These are phyloP conservation scores for Gorilla gorilla DNA, from an alignment of 2,113 vertebrate genomes.

Conservation along the genomic window DNA sequence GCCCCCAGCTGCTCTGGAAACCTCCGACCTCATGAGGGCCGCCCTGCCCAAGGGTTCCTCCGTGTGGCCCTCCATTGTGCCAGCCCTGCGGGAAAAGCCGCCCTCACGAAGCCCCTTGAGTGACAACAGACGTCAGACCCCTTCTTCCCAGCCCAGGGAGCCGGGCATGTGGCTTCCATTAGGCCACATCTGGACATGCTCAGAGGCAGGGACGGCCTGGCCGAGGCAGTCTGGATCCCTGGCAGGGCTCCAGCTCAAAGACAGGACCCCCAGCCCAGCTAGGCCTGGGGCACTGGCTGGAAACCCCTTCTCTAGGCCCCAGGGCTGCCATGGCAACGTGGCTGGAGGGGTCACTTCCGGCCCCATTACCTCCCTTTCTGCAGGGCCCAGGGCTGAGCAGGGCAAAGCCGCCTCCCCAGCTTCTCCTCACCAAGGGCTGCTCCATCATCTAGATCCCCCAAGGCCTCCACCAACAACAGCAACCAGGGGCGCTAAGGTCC, in stretches of 20 bases:
- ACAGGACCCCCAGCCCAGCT: constrained; percentile 12
- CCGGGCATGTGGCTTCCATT: constrained; percentile 68
- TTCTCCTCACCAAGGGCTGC: background rate
- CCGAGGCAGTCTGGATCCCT: constrained; percentile 15
- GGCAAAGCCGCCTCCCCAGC: background rate
- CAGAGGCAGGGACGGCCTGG: constrained; percentile 20
- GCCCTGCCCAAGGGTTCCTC: background rate
- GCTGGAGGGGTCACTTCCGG: background rate
- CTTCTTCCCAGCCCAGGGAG: background rate
- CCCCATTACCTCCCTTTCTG: background rate
- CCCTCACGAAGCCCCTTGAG: background rate
- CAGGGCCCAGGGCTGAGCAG: background rate
- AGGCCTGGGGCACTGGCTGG: background rate
- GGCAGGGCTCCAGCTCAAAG: constrained; percentile 16
- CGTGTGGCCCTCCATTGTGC: background rate
- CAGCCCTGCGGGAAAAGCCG: background rate
- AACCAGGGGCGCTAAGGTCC: background rate
- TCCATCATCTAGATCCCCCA: background rate
- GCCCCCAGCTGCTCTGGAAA: background rate
- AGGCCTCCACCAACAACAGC: no score
- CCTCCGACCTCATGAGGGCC: background rate
- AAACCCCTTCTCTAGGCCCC: constrained; percentile 27
- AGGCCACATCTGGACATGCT: constrained; percentile 71
- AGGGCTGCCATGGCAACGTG: constrained; percentile 36
- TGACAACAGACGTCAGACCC: background rate